Conservation (phyloP, 1,140 invertebrate species). For the Andrena cerasifolii region DNA sequence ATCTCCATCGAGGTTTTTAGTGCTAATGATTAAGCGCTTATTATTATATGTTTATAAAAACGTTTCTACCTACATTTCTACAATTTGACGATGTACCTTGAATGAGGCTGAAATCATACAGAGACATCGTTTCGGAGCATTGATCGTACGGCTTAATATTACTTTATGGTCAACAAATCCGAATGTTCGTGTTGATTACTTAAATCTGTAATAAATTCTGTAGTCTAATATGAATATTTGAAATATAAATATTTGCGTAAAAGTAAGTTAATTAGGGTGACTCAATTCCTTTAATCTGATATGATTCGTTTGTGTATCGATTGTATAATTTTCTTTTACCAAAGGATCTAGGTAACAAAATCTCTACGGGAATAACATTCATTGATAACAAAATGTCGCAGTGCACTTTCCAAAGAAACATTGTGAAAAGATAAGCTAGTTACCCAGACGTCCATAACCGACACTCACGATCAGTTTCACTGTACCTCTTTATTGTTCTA, state of each 20-base stretch:
- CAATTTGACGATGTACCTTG: background rate
- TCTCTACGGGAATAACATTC: too few relatives aligned
- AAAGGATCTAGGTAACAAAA: too few relatives aligned
- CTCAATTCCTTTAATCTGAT: background rate
- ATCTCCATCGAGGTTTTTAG: conserved; percentile 7
- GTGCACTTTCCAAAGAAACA: background rate
- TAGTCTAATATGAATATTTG: too few relatives aligned
- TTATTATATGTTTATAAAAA: conserved; percentile 34
- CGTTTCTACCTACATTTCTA: conserved; percentile 12
- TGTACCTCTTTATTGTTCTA: background rate
- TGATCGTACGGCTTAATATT: too few relatives aligned
- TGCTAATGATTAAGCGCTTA: conserved; percentile 30
- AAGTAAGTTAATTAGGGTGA: background rate
- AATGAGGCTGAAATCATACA: background rate
- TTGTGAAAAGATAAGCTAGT: background rate
- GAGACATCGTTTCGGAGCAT: background rate
- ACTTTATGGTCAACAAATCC: too few relatives aligned
- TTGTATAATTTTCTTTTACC: too few relatives aligned
- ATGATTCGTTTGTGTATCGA: background rate
- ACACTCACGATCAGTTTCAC: too few relatives aligned
- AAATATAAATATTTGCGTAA: too few relatives aligned
- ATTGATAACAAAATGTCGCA: too few relatives aligned
- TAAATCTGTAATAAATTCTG: too few relatives aligned
- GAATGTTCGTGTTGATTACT: background rate
- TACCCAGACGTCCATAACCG: too few relatives aligned